Percentiles rank a stretch among this genome's conserved stretches.
These are phyloP conservation scores for Ceyx cyanopectus DNA, from an alignment of 2,113 vertebrate species.

Conservation along the genomic window DNA sequence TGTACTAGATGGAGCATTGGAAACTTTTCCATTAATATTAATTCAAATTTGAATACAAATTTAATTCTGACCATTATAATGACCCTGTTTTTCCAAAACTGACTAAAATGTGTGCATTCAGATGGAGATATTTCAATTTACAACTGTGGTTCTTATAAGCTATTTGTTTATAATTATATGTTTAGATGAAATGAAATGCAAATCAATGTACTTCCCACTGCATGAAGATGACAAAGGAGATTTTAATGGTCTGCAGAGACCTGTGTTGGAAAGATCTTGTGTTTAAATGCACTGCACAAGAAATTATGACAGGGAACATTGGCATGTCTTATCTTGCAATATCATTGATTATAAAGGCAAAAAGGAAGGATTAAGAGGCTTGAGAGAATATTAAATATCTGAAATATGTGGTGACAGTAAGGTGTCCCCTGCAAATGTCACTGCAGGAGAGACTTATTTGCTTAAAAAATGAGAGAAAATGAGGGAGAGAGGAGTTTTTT, in stretches of 20 bases:
- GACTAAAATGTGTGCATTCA: not conserved
- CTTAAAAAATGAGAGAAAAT: not conserved
- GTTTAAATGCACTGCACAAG: not conserved
- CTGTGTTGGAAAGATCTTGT: not conserved
- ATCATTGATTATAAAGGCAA: not conserved
- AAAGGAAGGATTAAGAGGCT: not conserved
- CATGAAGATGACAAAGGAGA: not conserved
- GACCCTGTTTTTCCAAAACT: not conserved
- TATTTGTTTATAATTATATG: not conserved
- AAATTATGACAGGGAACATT: not conserved
- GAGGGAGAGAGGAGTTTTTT: not conserved
- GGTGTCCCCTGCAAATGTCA: not conserved
- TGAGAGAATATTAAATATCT: not conserved
- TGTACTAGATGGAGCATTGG: accelerated
- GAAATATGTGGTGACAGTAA: not conserved
- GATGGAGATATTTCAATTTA: not conserved
- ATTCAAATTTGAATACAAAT: not conserved
- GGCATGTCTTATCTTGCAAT: not conserved
- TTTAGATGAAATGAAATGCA: constrained; percentile 11
- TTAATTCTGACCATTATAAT: not conserved
- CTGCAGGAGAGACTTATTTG: not conserved
- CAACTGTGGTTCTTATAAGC: not conserved
- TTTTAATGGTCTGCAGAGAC: not conserved
- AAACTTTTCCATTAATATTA: not conserved
- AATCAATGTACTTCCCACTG: not conserved